Percentiles rank a stretch among this genome's conserved stretches.
These are phyloP conservation scores for Nesoenas mayeri DNA, from an alignment of 2,113 vertebrate species.

Conservation along the genomic window DNA sequence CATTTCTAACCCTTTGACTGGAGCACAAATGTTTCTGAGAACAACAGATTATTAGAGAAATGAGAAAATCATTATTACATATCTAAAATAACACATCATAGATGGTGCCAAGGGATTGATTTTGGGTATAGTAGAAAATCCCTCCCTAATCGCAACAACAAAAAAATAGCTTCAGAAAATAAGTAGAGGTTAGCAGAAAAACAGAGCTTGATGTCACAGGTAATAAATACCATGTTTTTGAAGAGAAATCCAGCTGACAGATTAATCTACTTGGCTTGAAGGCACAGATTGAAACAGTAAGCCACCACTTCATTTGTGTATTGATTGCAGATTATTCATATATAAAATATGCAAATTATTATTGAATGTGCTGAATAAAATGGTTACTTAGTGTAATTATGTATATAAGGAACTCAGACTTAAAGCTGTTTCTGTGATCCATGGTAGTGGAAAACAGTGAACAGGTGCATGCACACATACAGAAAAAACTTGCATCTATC, in stretches of 20 bases:
- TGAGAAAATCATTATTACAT: not conserved
- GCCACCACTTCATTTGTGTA: not conserved
- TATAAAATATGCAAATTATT: not conserved
- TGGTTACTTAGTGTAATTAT: not conserved
- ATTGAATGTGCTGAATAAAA: not conserved
- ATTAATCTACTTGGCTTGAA: not conserved
- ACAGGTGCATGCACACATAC: not conserved
- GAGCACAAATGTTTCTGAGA: not conserved
- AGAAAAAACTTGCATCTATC: not conserved
- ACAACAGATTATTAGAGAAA: not conserved
- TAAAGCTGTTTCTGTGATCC: not conserved
- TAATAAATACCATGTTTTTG: not conserved
- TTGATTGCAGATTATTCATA: not conserved
- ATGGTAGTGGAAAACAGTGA: not conserved
- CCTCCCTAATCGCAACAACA: not conserved
- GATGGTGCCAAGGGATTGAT: not conserved
- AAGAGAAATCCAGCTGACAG: not conserved
- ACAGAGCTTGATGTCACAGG: not conserved
- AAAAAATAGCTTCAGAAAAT: not conserved
- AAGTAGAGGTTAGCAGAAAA: not conserved
- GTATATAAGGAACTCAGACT: not conserved
- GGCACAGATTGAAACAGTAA: not conserved
- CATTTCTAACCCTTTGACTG: not conserved
- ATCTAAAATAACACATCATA: not conserved
- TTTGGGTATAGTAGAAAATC: not conserved